phyloP scores from a whole-genome alignment of 1,140 invertebrate species.

The Trypoxylus dichotomus region DNA sequence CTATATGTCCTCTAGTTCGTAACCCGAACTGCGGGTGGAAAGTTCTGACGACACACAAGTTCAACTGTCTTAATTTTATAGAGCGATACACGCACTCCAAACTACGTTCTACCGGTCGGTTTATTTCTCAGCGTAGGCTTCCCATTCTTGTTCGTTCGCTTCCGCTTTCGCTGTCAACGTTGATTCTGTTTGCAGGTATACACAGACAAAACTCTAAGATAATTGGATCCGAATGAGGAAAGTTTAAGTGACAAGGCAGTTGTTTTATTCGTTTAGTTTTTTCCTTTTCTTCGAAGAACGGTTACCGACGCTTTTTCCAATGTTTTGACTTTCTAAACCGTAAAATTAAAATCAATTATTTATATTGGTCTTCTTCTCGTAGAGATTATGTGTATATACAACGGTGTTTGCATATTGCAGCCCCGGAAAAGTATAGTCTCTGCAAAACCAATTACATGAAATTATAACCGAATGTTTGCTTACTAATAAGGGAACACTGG shows the following conservation, averaged over 20 bases:
- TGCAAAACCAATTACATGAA: no score
- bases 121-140: background rate
- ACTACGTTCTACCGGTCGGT: background rate
- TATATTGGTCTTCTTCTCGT: no score
- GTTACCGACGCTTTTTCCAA: no score
- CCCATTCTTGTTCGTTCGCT: background rate
- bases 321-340: no score
- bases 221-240: slow-evolving; percentile 17
- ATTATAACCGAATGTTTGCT: no score
- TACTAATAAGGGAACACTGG: no score
- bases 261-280: background rate
- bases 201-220: slow-evolving; percentile 14
- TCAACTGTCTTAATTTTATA: slow-evolving; percentile 24
- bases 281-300: background rate
- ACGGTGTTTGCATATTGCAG: no score
- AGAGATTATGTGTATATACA: no score
- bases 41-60: slow-evolving; percentile 22
- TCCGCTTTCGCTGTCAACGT: background rate
- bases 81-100: slow-evolving; percentile 12
- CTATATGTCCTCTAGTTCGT: background rate
- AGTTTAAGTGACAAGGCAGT: slow-evolving; percentile 13
- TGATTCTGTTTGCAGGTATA: background rate
- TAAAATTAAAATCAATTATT: background rate
- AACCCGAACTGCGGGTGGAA: background rate
- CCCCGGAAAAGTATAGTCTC: no score